Percentiles rank a stretch among this genome's conserved stretches.
Conservation (phyloP, 2,113 vertebrate species). For the Tamias sibiricus region DNA sequence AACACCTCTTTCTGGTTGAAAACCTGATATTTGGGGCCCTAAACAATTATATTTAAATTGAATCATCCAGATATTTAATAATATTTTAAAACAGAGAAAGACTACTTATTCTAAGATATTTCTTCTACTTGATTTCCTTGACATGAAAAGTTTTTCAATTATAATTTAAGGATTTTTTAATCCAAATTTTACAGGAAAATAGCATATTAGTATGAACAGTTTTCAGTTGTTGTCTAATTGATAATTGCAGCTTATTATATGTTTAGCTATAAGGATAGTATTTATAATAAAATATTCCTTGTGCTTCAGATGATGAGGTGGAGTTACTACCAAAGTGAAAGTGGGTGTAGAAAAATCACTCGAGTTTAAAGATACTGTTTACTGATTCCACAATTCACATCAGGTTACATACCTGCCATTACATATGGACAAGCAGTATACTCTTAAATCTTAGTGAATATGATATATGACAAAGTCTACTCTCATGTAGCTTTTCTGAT, state of each 20-base stretch:
- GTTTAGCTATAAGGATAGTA: not conserved
- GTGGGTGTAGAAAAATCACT: not conserved
- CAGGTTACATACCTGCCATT: not conserved
- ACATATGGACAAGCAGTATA: not conserved
- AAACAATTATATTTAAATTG: slow-evolving; percentile 7
- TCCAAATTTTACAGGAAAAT: not conserved
- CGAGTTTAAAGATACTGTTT: not conserved
- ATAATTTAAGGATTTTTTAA: not conserved
- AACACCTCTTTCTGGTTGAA: slow-evolving; percentile 14
- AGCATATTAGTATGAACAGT: not conserved
- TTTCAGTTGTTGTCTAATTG: slow-evolving; percentile 20
- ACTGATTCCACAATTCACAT: not conserved
- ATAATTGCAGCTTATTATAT: not conserved
- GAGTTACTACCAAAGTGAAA: not conserved
- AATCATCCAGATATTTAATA: not conserved
- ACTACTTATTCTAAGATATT: not conserved
- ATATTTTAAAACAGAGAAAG: not conserved
- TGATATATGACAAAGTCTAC: not conserved
- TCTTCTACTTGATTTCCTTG: slow-evolving; percentile 9
- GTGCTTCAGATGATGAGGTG: not conserved
- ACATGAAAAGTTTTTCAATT: not conserved
- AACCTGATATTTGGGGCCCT: not conserved
- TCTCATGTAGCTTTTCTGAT: not conserved
- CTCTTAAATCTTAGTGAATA: not conserved
- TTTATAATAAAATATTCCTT: not conserved